phyloP scores from a whole-genome alignment of 2,113 vertebrate species.

The Paraplagusia blochii region DNA sequence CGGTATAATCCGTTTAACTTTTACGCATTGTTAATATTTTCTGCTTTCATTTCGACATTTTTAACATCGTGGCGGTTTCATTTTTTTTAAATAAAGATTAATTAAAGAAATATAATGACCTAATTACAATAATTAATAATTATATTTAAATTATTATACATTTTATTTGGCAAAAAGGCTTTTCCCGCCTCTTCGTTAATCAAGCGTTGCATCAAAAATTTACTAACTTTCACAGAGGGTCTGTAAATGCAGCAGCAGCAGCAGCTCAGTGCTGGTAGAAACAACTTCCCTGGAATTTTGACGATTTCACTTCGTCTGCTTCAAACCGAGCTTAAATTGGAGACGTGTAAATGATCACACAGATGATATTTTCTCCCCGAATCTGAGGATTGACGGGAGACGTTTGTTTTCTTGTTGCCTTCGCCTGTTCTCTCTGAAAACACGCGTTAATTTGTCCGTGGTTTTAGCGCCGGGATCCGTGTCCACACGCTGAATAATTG shows the following conservation, averaged over 20 bases:
- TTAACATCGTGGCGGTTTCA: too few relatives aligned
- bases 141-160: too few relatives aligned
- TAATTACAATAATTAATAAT: too few relatives aligned
- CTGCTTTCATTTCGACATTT: too few relatives aligned
- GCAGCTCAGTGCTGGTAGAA: background rate
- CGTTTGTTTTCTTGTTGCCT: background rate
- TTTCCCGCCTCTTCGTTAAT: too few relatives aligned
- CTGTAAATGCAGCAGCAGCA: conserved; percentile 43
- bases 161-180: too few relatives aligned
- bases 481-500: conserved; percentile 79
- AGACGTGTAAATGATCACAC: background rate
- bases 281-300: background rate
- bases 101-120: too few relatives aligned
- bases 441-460: conserved; percentile 17
- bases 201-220: too few relatives aligned
- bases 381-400: conserved; percentile 1
- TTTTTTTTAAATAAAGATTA: too few relatives aligned
- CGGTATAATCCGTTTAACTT: too few relatives aligned
- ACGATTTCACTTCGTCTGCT: background rate
- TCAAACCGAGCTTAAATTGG: background rate
- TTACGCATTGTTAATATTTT: too few relatives aligned
- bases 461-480: conserved; percentile 61
- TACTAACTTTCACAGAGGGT: too few relatives aligned
- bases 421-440: background rate
- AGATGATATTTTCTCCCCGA: conserved; percentile 3